Evolutionary conservation across 2,113 vertebrate genomes (phyloP), one percentile per base, ranked within the genome.

Genomic region (Corythoichthys haematopterus): DNA sequence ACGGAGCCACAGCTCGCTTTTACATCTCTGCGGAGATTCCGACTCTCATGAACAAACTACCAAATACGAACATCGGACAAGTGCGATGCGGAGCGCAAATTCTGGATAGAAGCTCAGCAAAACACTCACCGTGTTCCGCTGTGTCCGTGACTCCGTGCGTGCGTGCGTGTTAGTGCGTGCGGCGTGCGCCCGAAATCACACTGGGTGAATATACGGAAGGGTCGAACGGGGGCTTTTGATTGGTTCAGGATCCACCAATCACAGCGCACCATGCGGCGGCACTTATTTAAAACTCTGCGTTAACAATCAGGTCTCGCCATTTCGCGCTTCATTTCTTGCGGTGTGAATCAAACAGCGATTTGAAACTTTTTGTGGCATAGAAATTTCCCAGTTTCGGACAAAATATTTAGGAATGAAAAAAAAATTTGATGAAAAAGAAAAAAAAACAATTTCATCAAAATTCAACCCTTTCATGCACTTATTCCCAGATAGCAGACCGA

Each of bases 121-220:
- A 68, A 51, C 52, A 82, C 88, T 87, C 12, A 88, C 88, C 88
- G 82, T 79, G 70, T 66, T 87, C 77, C 80, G 82, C 79, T 82
- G 46, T 74, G 80, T 69, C 78, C 67, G 7, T 57, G 28, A 1
- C n/a, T 33, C 2, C 1, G 33, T 57, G 55, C 67, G 7, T 57
- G 28, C 4, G 52, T 33, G 3, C 1, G 33, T 57, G 55, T 20
- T 8, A 43, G 40, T 43, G 40, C 40, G 40, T 57, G 55, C 11
- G 77, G 40, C 40, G 40, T 57, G 55, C 11, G 77, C 55, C 61
- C 69, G 72, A 71, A 75, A 71, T 70, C 83, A 74, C 61, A 65
- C 77, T 58, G 70, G 11, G 69, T 53, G 77, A 75, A 81, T 64
- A 77, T 77, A 11, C 79, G 68, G 82, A 84, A 78, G 74, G 28